Conservation (phyloP, 2,113 vertebrate species). For the Aegotheles bennettii region DNA sequence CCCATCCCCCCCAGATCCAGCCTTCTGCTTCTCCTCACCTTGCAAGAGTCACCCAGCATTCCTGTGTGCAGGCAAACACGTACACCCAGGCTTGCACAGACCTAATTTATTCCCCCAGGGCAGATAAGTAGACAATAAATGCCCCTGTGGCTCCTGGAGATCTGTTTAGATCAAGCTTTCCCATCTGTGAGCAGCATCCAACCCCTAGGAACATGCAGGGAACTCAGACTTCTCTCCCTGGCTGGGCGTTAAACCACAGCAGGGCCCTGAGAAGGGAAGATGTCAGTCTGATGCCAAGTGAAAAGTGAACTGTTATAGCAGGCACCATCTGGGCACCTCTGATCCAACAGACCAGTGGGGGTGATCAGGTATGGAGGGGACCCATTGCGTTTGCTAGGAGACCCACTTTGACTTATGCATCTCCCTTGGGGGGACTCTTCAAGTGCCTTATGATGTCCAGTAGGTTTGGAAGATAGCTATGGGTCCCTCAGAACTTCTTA, state of each 20-base stretch:
- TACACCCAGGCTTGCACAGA: not conserved
- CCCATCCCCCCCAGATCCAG: not conserved
- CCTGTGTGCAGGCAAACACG: not conserved
- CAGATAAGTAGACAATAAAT: not conserved
- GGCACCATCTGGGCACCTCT: not conserved
- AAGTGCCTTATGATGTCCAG: not conserved
- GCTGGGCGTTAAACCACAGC: not conserved
- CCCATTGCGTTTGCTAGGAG: not conserved
- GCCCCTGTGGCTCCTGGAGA: not conserved
- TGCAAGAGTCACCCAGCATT: not conserved
- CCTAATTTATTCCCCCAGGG: not conserved
- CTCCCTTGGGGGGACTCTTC: not conserved
- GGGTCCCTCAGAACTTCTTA: not conserved
- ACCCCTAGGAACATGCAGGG: not conserved
- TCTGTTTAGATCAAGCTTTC: not conserved
- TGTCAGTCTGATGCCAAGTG: not conserved
- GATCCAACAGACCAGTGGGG: not conserved
- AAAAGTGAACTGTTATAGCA: not conserved
- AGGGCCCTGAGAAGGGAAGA: not conserved
- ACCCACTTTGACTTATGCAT: not conserved
- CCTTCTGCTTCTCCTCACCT: not conserved
- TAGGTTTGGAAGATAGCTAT: not conserved
- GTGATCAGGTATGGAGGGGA: not conserved
- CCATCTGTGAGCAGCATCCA: not conserved
- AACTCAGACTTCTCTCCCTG: not conserved